These are phyloP conservation scores for Synanthedon vespiformis DNA, from an alignment of 2,888 invertebrate species.

Conservation along the genomic window DNA sequence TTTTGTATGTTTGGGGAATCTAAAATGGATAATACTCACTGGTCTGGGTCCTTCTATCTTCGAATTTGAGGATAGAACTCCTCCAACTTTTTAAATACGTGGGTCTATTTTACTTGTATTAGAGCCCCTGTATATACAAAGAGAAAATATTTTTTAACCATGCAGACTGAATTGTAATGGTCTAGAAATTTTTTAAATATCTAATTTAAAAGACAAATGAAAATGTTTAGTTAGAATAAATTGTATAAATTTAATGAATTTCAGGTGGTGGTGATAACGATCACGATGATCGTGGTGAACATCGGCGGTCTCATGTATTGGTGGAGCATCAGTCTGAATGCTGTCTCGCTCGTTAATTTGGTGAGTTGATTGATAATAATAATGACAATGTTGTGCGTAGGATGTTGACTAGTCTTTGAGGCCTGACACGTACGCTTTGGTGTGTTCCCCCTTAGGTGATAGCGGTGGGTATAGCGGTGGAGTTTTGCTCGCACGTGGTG, in stretches of 20 bases:
- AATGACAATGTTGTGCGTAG: not conserved
- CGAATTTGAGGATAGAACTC: too few relatives aligned
- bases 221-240: too few relatives aligned
- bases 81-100: too few relatives aligned
- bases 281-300: constrained; percentile 93
- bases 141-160: too few relatives aligned
- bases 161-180: too few relatives aligned
- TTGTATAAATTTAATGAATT: constrained; percentile 3
- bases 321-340: constrained; percentile 96
- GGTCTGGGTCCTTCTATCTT: too few relatives aligned
- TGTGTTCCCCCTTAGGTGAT: constrained; percentile 73
- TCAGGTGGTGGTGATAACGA: constrained; percentile 87
- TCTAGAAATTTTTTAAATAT: too few relatives aligned
- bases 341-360: constrained; percentile 96
- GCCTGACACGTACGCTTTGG: not conserved
- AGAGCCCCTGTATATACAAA: too few relatives aligned
- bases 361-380: constrained; percentile 44
- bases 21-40: too few relatives aligned
- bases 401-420: not conserved
- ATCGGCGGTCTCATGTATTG: constrained; percentile 97
- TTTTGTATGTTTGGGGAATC: too few relatives aligned
- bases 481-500: constrained; percentile 97
- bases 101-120: too few relatives aligned
- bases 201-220: too few relatives aligned
- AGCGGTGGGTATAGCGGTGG: constrained; percentile 98